phyloP scores from a whole-genome alignment of 2,113 vertebrate species.

The Sigmodon hispidus region DNA sequence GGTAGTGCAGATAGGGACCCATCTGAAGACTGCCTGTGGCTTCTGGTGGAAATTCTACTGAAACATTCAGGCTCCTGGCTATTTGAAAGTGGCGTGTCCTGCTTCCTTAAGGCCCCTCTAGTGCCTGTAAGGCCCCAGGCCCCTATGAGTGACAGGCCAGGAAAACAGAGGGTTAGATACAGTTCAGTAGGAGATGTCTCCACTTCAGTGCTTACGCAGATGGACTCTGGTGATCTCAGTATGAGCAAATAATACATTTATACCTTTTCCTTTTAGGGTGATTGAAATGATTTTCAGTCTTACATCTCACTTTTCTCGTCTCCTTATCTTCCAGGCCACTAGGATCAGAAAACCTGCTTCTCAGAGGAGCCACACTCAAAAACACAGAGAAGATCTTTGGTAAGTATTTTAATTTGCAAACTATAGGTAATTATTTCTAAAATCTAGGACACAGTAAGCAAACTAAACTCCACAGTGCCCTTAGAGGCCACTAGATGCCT shows the following conservation, averaged over 20 bases:
- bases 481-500: not conserved
- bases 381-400: slow-evolving; percentile 96
- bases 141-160: not conserved
- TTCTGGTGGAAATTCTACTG: fast-evolving
- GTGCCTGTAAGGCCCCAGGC: not conserved
- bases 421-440: not conserved
- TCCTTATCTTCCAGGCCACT: slow-evolving; percentile 88
- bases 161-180: not conserved
- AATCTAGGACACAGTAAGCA: not conserved
- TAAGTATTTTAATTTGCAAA: slow-evolving; percentile 82
- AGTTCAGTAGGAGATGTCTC: not conserved
- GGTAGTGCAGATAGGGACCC: too few relatives aligned
- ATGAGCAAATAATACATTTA: fast-evolving
- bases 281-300: not conserved
- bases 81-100: not conserved
- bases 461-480: not conserved
- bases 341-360: slow-evolving; percentile 96
- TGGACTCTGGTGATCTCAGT: not conserved
- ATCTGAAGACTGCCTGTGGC: not conserved
- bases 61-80: not conserved
- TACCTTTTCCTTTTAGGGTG: not conserved
- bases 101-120: too few relatives aligned
- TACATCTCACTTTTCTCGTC: not conserved
- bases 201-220: too few relatives aligned
- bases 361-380: slow-evolving; percentile 97